Conservation (phyloP, 2,113 vertebrate genomes). For the Lycaon pictus region DNA sequence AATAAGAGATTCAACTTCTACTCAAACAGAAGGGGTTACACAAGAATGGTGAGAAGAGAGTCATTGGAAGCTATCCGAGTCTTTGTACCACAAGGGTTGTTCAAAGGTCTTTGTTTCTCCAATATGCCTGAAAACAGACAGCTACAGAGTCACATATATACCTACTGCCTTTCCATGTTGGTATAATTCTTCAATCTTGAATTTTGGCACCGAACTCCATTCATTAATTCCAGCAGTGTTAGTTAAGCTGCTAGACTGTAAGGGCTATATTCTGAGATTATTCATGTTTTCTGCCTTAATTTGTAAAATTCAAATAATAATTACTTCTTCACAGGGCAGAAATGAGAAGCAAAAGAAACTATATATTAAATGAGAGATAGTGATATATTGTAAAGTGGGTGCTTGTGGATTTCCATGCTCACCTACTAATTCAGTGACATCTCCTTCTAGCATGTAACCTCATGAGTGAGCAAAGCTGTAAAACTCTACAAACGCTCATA, state of each 20-base stretch:
- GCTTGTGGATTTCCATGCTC: neutral
- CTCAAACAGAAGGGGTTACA: neutral
- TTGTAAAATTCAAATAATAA: neutral
- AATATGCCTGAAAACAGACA: neutral
- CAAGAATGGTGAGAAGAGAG: neutral
- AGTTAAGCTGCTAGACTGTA: neutral
- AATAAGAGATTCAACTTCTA: neutral
- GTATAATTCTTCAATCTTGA: neutral
- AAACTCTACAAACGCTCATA: neutral
- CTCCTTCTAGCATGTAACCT: neutral
- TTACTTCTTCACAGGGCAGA: neutral
- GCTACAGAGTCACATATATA: neutral
- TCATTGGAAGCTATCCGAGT: neutral
- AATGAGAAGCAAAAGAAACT: neutral
- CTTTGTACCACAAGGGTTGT: neutral
- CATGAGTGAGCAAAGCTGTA: neutral
- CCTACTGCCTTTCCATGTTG: neutral
- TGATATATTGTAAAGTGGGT: neutral
- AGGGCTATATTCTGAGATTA: neutral
- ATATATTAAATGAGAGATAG: neutral
- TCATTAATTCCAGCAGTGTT: neutral
- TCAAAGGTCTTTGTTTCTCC: neutral
- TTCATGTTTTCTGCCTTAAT: neutral
- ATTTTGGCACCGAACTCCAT: neutral
- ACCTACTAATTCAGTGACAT: neutral